Evolutionary conservation across 2,888 invertebrate genomes (phyloP).

Genomic region (Polyommatus iphigenia): DNA sequence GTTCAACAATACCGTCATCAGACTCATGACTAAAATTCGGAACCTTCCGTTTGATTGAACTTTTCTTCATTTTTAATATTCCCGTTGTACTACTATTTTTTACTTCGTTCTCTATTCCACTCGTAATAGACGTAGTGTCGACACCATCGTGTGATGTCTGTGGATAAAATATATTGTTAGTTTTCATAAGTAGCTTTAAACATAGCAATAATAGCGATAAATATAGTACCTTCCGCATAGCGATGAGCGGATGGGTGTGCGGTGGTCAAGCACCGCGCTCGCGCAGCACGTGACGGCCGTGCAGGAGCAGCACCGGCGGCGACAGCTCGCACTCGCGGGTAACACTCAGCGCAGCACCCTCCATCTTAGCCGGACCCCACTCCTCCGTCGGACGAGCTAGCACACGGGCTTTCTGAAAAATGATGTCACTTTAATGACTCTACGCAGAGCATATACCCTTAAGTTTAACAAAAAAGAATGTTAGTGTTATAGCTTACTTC

Average conservation of each 20-base stretch:
- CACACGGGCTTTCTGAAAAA: slow-evolving; percentile 78
- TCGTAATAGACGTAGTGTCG: slow-evolving; percentile 65
- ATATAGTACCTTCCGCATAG: slow-evolving; percentile 67
- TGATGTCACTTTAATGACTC: neutral
- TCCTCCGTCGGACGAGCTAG: slow-evolving; percentile 85
- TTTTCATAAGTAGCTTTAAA: neutral
- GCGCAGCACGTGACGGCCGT: slow-evolving; percentile 77
- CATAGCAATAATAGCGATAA: neutral
- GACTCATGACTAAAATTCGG: slow-evolving; percentile 63
- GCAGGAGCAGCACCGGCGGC: slow-evolving; percentile 73
- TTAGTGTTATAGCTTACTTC: slow-evolving; percentile 54
- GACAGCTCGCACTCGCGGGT: slow-evolving; percentile 63
- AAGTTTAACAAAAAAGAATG: too few species aligned
- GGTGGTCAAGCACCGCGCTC: slow-evolving; percentile 79
- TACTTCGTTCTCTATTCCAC: slow-evolving; percentile 67
- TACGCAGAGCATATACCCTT: neutral
- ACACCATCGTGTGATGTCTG: slow-evolving; percentile 72
- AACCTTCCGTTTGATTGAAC: slow-evolving; percentile 65
- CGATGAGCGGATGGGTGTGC: slow-evolving; percentile 68
- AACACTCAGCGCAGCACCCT: slow-evolving; percentile 71
- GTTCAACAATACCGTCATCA: slow-evolving; percentile 70
- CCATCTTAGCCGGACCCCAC: slow-evolving; percentile 82
- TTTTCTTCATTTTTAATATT: slow-evolving; percentile 71
- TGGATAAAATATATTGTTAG: slow-evolving; percentile 32
- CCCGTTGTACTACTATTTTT: slow-evolving; percentile 63